A percentile compares a stretch with the other conserved stretches of the same genome.
Conservation (phyloP, 2,113 vertebrate species). For the Anolis sagrei region DNA sequence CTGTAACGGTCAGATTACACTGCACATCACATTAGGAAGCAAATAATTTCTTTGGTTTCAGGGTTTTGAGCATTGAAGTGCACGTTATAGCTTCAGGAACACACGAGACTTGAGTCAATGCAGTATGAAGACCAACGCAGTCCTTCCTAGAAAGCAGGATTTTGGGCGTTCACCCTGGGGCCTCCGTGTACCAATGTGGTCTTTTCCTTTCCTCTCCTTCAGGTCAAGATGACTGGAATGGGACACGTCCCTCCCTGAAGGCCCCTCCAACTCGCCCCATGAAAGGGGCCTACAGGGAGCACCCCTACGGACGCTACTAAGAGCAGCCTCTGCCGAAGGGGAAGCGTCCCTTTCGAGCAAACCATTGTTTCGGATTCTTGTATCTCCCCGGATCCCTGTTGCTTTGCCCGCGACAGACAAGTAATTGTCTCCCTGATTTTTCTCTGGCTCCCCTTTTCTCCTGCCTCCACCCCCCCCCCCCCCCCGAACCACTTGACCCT, state of each 20-base stretch:
- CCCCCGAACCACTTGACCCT: slow-evolving; percentile 49
- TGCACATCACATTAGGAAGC: too few species aligned
- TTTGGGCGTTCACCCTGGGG: too few species aligned
- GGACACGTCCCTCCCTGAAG: slow-evolving; percentile 85
- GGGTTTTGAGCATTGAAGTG: too few species aligned
- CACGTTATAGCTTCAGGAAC: too few species aligned
- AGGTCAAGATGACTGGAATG: slow-evolving; percentile 96
- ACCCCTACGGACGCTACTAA: slow-evolving; percentile 95
- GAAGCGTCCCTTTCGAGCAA: slow-evolving; percentile 79
- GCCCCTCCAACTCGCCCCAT: slow-evolving; percentile 82
- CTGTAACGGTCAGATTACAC: too few species aligned
- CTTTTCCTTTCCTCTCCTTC: slow-evolving; percentile 43
- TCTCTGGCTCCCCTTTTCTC: slow-evolving; percentile 83
- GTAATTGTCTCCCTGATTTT: slow-evolving; percentile 92
- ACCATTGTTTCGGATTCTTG: slow-evolving; percentile 88
- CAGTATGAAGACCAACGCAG: too few species aligned
- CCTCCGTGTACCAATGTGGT: rapidly evolving
- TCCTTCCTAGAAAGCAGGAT: too few species aligned
- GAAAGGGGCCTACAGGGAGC: slow-evolving; percentile 91
- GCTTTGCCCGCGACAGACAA: slow-evolving; percentile 92
- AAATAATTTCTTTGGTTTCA: too few species aligned
- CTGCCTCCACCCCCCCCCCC: slow-evolving; percentile 80
- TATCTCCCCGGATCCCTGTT: slow-evolving; percentile 90
- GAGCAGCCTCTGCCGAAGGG: slow-evolving; percentile 68
- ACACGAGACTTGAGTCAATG: too few species aligned